Evolutionary conservation across 2,888 invertebrate genomes (phyloP), one percentile per base, ranked within the genome.

Genomic region (Himalopsyche japonica): DNA sequence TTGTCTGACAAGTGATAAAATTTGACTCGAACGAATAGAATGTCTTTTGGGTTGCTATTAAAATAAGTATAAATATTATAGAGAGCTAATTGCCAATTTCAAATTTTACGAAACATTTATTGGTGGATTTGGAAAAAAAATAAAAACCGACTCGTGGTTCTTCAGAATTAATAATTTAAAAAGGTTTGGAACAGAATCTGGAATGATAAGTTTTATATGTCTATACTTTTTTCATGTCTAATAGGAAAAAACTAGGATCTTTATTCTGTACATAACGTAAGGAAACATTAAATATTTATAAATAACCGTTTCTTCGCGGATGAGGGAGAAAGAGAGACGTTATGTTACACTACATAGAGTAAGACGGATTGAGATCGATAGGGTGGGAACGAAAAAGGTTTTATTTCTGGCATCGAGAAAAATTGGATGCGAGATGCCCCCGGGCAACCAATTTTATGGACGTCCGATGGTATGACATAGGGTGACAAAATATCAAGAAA

Each of bases 371-470:
- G 82, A 79, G 83, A 84, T 84, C 81, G 84, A 81, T 80, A 81
- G 76, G 49, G 77, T 70, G 76, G 49, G 76, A 34, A 80, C 49
- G 76, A 48, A 80, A 77, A 70, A 81, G 81, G 84, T 80, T 81
- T 81, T 81, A 84, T 84, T 84, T 81, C 84, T 80, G 48, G 84
- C 24, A 76, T 48, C 77, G 81, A 80, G 84, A 84, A 84, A 84
- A 84, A 84, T 81, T 84, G 84, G 84, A 81, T 84, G 76, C 84
- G 84, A 81, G 81, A 84, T 81, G 34, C 80, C 84, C 84, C 57
- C 81, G 81, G 84, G 84, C 84, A 84, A 81, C 77, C 84, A 84
- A 84, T 84, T 84, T 84, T 84, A 84, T 84, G 84, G 80, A 81
- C 84, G 83, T 83, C 76, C 80, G 70, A 80, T 80, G 57, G 57